phyloP scores from a whole-genome alignment of 1,140 invertebrate genomes.

The Pseudomyrmex flavicornis region DNA sequence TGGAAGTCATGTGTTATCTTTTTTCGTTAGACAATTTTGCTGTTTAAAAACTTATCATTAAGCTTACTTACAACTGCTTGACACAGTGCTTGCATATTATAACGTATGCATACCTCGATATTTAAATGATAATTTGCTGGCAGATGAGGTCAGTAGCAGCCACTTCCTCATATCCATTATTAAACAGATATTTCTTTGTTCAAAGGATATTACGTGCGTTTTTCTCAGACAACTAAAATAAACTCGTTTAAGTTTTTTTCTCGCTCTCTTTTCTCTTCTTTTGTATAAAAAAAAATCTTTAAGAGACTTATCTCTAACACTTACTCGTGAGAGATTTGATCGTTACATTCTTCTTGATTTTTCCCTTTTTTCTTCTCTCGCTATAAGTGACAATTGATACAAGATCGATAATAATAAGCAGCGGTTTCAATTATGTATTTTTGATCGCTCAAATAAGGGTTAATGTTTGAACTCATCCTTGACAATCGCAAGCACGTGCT shows the following conservation, averaged over 20 bases:
- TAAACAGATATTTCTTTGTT: too few relatives aligned
- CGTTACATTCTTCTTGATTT: neutral
- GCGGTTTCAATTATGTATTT: neutral
- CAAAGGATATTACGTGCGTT: too few relatives aligned
- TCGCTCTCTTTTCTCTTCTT: neutral
- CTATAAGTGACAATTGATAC: neutral
- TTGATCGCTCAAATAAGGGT: neutral
- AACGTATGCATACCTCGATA: too few relatives aligned
- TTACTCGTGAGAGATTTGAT: neutral
- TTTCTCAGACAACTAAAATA: neutral
- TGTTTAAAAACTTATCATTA: too few relatives aligned
- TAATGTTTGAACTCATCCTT: slow-evolving; percentile 15
- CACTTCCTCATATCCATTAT: too few relatives aligned
- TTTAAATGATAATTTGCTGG: too few relatives aligned
- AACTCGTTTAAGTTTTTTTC: neutral
- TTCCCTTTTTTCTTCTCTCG: neutral
- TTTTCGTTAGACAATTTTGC: too few relatives aligned
- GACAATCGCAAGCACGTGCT: neutral
- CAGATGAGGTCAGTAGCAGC: too few relatives aligned
- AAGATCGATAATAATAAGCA: neutral
- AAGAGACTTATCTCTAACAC: neutral
- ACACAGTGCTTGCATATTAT: too few relatives aligned
- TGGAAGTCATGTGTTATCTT: too few relatives aligned
- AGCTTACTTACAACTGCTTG: too few relatives aligned
- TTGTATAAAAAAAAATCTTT: neutral